Conservation (phyloP, 2,113 vertebrate genomes). For the Vombatus ursinus region DNA sequence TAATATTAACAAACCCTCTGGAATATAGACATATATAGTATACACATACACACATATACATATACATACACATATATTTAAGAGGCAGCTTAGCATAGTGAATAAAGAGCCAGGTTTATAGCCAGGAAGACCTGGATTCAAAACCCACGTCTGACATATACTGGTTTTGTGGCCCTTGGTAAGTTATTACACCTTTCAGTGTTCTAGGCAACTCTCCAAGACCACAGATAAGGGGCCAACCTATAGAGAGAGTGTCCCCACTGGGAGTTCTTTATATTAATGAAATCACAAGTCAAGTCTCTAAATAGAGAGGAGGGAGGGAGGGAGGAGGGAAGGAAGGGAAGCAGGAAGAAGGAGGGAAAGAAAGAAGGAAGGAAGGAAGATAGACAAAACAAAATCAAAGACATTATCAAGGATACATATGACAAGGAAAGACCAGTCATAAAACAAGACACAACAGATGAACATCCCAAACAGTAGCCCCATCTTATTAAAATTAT, state of each 20-base stretch:
- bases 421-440: no score
- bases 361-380: slow-evolving; percentile 13
- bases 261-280: no score
- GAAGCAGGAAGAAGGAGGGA: not conserved
- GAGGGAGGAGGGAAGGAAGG: not conserved
- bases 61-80: not conserved
- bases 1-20: not conserved
- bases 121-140: not conserved
- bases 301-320: not conserved
- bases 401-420: not conserved
- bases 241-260: not conserved
- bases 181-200: not conserved
- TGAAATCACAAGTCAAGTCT: no score
- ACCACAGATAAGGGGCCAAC: not conserved
- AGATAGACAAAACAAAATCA: not conserved
- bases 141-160: not conserved
- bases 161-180: not conserved
- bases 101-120: not conserved
- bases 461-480: not conserved
- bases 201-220: not conserved
- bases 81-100: not conserved
- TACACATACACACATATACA: not conserved
- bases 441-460: not conserved
- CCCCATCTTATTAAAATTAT: not conserved
- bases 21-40: not conserved